phyloP scores from a whole-genome alignment of 2,888 invertebrate genomes.

The Gastrophysa polygoni region DNA sequence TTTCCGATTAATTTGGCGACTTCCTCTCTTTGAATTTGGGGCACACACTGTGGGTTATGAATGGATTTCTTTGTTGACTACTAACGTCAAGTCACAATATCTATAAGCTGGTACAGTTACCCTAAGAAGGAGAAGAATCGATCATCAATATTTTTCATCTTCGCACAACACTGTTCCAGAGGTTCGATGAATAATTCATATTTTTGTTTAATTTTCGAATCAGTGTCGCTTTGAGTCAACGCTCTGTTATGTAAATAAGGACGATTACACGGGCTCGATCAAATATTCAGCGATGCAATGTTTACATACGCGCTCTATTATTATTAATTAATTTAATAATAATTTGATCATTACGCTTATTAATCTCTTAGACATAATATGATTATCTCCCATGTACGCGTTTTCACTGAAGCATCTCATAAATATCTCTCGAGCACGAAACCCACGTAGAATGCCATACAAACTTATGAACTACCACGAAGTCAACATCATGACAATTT shows the following conservation, averaged over 20 bases:
- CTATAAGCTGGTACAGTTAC: too few relatives aligned
- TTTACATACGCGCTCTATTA: slow-evolving; percentile 25
- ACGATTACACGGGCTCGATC: slow-evolving; percentile 24
- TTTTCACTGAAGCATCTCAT: not conserved
- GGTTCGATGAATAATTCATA: slow-evolving; percentile 4
- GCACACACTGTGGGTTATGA: too few relatives aligned
- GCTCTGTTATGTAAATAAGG: slow-evolving; percentile 29
- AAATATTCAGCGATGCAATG: slow-evolving; percentile 29
- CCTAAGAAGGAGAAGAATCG: too few relatives aligned
- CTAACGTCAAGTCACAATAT: too few relatives aligned
- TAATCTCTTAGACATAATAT: not conserved
- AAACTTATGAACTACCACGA: not conserved
- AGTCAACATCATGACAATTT: too few relatives aligned
- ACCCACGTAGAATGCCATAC: not conserved
- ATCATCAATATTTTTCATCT: too few relatives aligned
- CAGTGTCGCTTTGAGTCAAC: slow-evolving; percentile 19
- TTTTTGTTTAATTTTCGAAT: slow-evolving; percentile 16
- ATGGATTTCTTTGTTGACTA: too few relatives aligned
- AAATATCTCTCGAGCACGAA: not conserved
- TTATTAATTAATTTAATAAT: slow-evolving; percentile 22
- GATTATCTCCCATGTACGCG: not conserved
- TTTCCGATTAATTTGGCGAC: too few relatives aligned
- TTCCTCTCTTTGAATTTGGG: too few relatives aligned
- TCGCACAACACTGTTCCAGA: not conserved
- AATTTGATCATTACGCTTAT: slow-evolving; percentile 13